phyloP scores from a whole-genome alignment of 2,888 invertebrate species.

The Oligia fasciuncula region DNA sequence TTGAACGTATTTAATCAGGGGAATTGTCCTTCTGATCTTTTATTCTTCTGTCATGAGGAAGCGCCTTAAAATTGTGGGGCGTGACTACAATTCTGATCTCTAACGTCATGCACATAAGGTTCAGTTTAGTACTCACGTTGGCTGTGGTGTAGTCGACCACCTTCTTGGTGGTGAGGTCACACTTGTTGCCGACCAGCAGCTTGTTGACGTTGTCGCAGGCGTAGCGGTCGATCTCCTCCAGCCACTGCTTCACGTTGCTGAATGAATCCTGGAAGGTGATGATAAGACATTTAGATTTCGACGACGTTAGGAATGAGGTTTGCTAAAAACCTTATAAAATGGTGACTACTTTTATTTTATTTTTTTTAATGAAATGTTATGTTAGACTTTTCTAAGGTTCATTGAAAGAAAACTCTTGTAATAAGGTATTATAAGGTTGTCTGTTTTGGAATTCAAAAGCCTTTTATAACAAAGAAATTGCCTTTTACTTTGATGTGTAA shows the following conservation, averaged over 20 bases:
- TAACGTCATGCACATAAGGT: constrained; percentile 2
- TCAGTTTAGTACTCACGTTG: constrained; percentile 92
- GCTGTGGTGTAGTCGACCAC: constrained; percentile 99
- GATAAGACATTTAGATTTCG: not conserved
- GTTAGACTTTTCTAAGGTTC: not conserved
- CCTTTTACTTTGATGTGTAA: not conserved
- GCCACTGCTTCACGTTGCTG: constrained; percentile 99
- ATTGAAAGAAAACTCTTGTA: not conserved
- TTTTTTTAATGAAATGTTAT: not conserved
- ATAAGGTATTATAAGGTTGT: not conserved
- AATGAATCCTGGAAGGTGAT: constrained; percentile 95
- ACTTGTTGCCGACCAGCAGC: constrained; percentile 99
- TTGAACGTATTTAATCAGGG: not conserved
- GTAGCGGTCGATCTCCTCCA: constrained; percentile 99
- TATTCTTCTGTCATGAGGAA: not conserved
- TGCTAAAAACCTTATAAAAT: not conserved
- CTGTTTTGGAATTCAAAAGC: constrained; percentile 1
- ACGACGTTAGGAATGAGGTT: not conserved
- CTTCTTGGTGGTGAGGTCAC: constrained; percentile 99
- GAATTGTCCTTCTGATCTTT: not conserved
- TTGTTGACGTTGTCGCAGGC: constrained; percentile 99
- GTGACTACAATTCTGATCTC: not conserved
- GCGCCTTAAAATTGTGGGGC: not conserved
- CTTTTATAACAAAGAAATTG: not conserved
- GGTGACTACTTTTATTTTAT: not conserved